A percentile compares a stretch with the other conserved stretches of the same genome.
These are phyloP conservation scores for Diabrotica virgifera DNA, from an alignment of 1,140 invertebrate genomes.

Conservation along the genomic window DNA sequence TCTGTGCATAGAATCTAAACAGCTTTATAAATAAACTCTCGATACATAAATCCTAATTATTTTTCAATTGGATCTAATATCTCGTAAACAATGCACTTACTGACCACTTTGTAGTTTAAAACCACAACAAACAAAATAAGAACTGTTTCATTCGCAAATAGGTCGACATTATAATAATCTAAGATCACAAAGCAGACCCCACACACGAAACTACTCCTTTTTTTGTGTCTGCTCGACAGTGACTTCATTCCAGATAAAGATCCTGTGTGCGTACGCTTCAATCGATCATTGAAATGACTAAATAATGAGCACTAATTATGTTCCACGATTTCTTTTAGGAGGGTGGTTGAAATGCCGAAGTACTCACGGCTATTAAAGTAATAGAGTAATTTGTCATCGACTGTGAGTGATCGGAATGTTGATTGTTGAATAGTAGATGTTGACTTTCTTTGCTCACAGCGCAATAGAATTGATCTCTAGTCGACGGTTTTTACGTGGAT, in stretches of 20 bases:
- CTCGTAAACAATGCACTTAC: too few relatives aligned
- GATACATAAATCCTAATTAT: background rate
- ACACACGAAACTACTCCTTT: background rate
- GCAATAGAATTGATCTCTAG: too few relatives aligned
- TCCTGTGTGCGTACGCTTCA: background rate
- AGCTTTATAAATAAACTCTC: background rate
- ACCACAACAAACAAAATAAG: background rate
- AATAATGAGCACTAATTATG: background rate
- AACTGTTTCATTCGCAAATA: background rate
- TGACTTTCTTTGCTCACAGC: too few relatives aligned
- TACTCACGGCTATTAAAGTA: too few relatives aligned
- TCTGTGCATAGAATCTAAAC: background rate
- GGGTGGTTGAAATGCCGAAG: too few relatives aligned
- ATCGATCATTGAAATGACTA: conserved; percentile 1
- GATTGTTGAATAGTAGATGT: too few relatives aligned
- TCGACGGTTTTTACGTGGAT: too few relatives aligned
- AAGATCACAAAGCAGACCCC: background rate
- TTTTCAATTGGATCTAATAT: background rate
- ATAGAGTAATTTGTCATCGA: too few relatives aligned
- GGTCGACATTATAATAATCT: background rate
- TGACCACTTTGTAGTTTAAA: too few relatives aligned
- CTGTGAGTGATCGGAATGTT: too few relatives aligned
- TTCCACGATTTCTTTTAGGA: too few relatives aligned
- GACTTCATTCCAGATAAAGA: background rate
- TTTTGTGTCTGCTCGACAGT: background rate